These are phyloP conservation scores for Drosophila baimaii DNA, from an alignment of 1,140 invertebrate genomes.

Conservation along the genomic window DNA sequence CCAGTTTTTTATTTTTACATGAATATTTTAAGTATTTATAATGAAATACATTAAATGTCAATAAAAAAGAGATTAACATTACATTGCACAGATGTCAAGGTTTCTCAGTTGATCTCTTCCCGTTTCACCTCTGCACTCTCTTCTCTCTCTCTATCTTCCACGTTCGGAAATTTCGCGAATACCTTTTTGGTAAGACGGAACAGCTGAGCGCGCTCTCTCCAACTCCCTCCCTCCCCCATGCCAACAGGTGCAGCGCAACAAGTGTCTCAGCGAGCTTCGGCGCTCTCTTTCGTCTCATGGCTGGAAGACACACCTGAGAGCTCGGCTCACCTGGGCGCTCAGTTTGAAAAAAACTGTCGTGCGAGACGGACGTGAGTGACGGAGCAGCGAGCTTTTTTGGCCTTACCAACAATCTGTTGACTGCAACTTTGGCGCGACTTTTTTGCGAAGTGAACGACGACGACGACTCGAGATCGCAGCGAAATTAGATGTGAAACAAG, in stretches of 20 bases:
- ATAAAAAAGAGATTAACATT: slow-evolving; percentile 11
- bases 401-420: slow-evolving; percentile 21
- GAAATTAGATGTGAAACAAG: slow-evolving; percentile 53
- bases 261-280: slow-evolving; percentile 52
- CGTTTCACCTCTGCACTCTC: slow-evolving; percentile 29
- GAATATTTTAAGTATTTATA: not conserved
- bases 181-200: slow-evolving; percentile 24
- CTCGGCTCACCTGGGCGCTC: slow-evolving; percentile 22
- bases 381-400: slow-evolving; percentile 25
- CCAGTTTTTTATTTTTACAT: not conserved
- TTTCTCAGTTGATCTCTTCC: slow-evolving; percentile 25
- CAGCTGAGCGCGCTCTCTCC: slow-evolving; percentile 20
- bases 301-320: slow-evolving; percentile 1
- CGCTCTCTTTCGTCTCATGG: slow-evolving; percentile 12
- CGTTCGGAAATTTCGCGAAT: slow-evolving; percentile 42
- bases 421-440: slow-evolving; percentile 55
- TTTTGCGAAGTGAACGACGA: slow-evolving; percentile 49
- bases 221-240: not conserved
- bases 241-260: slow-evolving; percentile 51
- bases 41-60: not conserved
- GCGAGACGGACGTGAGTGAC: slow-evolving; percentile 67
- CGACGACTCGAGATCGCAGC: slow-evolving; percentile 36
- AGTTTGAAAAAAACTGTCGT: slow-evolving; percentile 81
- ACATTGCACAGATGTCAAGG: slow-evolving; percentile 45
- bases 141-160: not conserved